Percentiles rank a stretch among this genome's conserved stretches.
phyloP scores from a whole-genome alignment of 1,140 invertebrate genomes.

The Anastatus disparis region DNA sequence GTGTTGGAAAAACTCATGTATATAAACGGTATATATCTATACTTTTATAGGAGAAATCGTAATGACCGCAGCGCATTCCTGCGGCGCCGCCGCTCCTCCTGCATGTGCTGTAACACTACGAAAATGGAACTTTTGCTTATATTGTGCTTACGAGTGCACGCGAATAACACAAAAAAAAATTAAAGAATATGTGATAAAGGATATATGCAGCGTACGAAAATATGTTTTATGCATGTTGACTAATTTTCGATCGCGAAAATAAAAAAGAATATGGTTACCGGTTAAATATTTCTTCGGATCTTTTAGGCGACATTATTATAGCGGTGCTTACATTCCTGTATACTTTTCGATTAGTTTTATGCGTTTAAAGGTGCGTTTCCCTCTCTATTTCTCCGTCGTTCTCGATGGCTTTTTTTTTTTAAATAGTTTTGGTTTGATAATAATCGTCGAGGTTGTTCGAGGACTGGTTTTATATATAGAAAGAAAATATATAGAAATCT shows the following conservation, averaged over 20 bases:
- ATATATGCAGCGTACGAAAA: not conserved
- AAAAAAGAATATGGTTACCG: too few relatives aligned
- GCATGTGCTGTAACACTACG: too few relatives aligned
- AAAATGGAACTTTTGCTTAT: too few relatives aligned
- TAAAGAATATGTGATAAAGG: too few relatives aligned
- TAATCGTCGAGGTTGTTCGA: too few relatives aligned
- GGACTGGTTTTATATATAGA: slow-evolving; percentile 10
- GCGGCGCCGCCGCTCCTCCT: not conserved
- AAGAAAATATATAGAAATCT: too few relatives aligned
- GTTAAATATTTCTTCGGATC: slow-evolving; percentile 8
- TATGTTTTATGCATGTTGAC: too few relatives aligned
- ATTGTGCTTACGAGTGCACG: not conserved
- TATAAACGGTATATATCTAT: too few relatives aligned
- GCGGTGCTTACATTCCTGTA: slow-evolving; percentile 25
- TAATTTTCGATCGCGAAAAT: too few relatives aligned
- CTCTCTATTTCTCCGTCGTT: not conserved
- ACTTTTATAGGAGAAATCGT: not conserved
- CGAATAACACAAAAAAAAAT: too few relatives aligned
- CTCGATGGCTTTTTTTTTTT: not conserved
- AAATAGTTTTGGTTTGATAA: not conserved
- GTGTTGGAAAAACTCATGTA: too few relatives aligned
- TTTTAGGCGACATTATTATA: not conserved
- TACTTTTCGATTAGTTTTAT: not conserved
- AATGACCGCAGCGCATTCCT: not conserved
- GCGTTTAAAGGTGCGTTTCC: not conserved